Base-by-base conservation (phyloP, 2,113 vertebrate species). In the Xenus cinereus region DNA sequence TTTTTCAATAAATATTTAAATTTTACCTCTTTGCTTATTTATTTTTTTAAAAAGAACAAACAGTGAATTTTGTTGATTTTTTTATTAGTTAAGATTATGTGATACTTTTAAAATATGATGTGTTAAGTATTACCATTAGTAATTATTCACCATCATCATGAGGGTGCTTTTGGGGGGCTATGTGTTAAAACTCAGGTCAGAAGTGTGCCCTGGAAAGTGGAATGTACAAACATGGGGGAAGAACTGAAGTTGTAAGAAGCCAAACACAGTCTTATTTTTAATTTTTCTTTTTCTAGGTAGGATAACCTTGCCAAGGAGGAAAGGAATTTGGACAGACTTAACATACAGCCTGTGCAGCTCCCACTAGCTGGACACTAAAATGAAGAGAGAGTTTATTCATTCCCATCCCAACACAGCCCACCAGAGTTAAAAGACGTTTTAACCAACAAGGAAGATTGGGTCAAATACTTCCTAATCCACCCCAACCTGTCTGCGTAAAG, bases 11-110 rank as follows among this genome's bases (percentile, higher is more conserved):
- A 97, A 95, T 92, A 96, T 93, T 92, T 91, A 97, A 96, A 97
- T 97, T 93, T 95, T 94, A 84, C 96, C 94, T 96, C 93, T 97
- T 97, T 89, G 93, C 90, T 97, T 97, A 68, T 97, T 98, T 97
- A 73, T 96, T 97, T 97, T 97, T 96, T 96, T 64, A 2, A 50
- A 97, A 97, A 94, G 94, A 93, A 94, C 91, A 97, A 97, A 96
- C 94, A 96, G 92, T 97, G 95, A 97, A 96, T 95, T 97, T 83
- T 94, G 88, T 92, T 97, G 89, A 90, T 60, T 89, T 97, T 97
- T 97, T 95, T 91, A 96, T 96, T 95, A 90, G 96, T 95, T 93
- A 86, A 64, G 94, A 94, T 95, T 90, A 39, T 2, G 3, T 24
- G 79, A 71, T 48, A 46, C 63, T 83, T 94, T 66, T 60, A 69